These are phyloP conservation scores for Engraulis encrasicolus DNA, from an alignment of 2,113 vertebrate species.

Conservation along the genomic window DNA sequence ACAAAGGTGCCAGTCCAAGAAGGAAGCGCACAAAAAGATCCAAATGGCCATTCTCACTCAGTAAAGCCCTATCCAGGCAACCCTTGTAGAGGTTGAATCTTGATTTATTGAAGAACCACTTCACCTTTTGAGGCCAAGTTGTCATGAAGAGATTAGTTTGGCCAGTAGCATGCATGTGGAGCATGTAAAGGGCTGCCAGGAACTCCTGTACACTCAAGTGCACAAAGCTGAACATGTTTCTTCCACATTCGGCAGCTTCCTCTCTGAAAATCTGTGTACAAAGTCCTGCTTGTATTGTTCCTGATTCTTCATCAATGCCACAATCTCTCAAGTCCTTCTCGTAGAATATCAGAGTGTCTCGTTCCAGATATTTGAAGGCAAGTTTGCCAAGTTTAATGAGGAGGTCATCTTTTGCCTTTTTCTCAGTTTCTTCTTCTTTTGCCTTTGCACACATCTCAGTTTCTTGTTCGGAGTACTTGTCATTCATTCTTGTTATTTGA, in stretches of 20 bases:
- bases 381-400: too few species aligned
- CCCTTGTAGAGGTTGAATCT: too few species aligned
- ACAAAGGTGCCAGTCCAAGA: too few species aligned
- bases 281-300: too few species aligned
- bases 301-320: neutral
- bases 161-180: too few species aligned
- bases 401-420: too few species aligned
- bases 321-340: neutral
- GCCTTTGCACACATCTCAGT: neutral
- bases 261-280: too few species aligned
- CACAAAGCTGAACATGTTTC: neutral
- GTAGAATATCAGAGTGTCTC: neutral
- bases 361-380: neutral
- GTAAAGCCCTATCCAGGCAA: too few species aligned
- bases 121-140: neutral
- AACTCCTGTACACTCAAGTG: neutral
- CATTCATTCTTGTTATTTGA: neutral
- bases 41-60: neutral
- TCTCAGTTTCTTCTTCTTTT: too few species aligned
- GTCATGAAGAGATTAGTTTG: neutral
- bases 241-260: neutral
- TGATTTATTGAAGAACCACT: too few species aligned
- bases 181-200: neutral
- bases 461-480: neutral
- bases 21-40: neutral